A percentile compares a stretch with the other conserved stretches of the same genome.
Conservation (phyloP, 2,888 invertebrate genomes). For the Aethes cnicana region DNA sequence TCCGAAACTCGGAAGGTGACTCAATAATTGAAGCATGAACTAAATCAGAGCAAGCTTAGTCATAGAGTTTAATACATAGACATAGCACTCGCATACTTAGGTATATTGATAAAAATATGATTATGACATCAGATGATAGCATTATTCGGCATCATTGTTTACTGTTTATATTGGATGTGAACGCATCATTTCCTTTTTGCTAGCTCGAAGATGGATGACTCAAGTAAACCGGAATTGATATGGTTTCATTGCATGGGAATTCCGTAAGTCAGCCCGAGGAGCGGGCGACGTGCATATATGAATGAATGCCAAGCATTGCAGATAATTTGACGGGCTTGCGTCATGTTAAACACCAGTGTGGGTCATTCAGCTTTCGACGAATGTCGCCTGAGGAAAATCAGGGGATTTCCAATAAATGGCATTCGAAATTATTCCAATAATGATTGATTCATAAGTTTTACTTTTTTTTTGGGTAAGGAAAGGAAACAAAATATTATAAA, state of each 20-base stretch:
- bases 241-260: constrained; percentile 39
- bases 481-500: constrained; percentile 56
- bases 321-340: constrained; percentile 21
- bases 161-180: constrained; percentile 19
- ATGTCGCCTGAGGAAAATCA: constrained; percentile 9
- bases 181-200: constrained; percentile 19
- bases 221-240: constrained; percentile 32
- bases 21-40: constrained; percentile 1
- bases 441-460: background rate
- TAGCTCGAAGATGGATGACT: constrained; percentile 32
- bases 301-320: constrained; percentile 35
- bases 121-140: constrained; percentile 28
- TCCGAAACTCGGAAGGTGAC: constrained; percentile 6
- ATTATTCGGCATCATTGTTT: constrained; percentile 23
- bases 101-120: constrained; percentile 24
- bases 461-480: constrained; percentile 32
- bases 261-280: constrained; percentile 36
- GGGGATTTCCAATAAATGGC: no score
- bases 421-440: background rate
- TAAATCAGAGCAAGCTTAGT: constrained; percentile 5
- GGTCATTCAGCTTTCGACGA: constrained; percentile 17
- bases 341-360: constrained; percentile 11
- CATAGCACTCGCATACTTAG: background rate
- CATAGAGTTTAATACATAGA: constrained; percentile 4
- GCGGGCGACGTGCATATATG: constrained; percentile 32